Percentiles rank a stretch among this genome's conserved stretches.
Conservation (phyloP, 2,888 invertebrate genomes). For the Platycnemis pennipes region DNA sequence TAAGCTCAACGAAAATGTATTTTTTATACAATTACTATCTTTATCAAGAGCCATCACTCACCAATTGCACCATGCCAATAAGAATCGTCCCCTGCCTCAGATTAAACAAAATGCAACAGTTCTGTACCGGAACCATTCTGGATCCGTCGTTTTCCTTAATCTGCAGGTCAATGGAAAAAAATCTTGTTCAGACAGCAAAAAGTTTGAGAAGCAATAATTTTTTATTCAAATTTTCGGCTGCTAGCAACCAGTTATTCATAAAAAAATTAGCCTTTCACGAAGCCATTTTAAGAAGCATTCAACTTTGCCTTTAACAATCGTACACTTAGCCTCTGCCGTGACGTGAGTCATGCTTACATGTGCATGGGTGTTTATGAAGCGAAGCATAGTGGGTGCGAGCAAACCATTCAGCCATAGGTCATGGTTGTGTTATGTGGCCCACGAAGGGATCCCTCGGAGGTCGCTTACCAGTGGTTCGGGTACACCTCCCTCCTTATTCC, state of each 20-base stretch:
- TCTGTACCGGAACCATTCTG: slow-evolving; percentile 58
- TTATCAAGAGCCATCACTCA: slow-evolving; percentile 74
- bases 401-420: slow-evolving; percentile 49
- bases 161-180: slow-evolving; percentile 18
- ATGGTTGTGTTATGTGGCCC: slow-evolving; percentile 40
- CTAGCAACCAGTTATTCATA: too few relatives aligned
- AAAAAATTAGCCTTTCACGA: too few relatives aligned
- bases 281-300: too few relatives aligned
- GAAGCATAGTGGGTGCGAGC: slow-evolving; percentile 32
- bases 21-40: too few relatives aligned
- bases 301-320: too few relatives aligned
- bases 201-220: neutral
- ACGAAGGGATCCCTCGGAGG: neutral
- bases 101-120: slow-evolving; percentile 75
- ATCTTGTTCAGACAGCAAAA: neutral
- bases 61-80: slow-evolving; percentile 79
- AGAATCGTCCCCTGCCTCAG: slow-evolving; percentile 78
- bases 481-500: slow-evolving; percentile 1
- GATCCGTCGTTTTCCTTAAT: slow-evolving; percentile 2
- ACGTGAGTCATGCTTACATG: slow-evolving; percentile 4
- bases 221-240: neutral
- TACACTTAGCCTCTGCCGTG: neutral
- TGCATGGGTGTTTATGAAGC: slow-evolving; percentile 5
- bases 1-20: too few relatives aligned
- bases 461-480: neutral